Evolutionary conservation across 2,888 invertebrate genomes (phyloP).

Genomic region (Artemia sinica): DNA sequence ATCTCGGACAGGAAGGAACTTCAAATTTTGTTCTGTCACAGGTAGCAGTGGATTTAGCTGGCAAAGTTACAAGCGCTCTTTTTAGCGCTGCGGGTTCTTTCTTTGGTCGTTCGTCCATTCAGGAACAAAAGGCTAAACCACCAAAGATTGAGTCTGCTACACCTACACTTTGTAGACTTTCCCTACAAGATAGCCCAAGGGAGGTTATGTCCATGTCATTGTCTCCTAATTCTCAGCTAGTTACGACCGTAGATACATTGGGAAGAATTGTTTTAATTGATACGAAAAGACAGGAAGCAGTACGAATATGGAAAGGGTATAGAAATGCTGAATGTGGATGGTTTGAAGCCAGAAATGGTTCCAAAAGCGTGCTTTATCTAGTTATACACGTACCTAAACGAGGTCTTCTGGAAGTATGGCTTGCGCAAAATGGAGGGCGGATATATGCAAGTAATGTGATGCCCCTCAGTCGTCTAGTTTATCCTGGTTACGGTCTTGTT

Average conservation of each 20-base stretch:
- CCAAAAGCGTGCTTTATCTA: slow-evolving; percentile 54
- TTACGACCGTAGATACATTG: slow-evolving; percentile 63
- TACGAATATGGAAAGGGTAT: slow-evolving; percentile 82
- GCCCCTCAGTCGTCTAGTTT: not conserved
- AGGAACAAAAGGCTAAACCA: slow-evolving; percentile 30
- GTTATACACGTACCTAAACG: slow-evolving; percentile 82
- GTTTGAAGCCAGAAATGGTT: slow-evolving; percentile 57
- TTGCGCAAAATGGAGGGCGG: slow-evolving; percentile 70
- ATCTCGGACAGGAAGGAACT: slow-evolving; percentile 73
- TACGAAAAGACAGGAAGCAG: slow-evolving; percentile 52
- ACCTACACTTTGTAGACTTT: slow-evolving; percentile 53
- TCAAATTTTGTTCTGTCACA: slow-evolving; percentile 64
- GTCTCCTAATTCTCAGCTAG: slow-evolving; percentile 60
- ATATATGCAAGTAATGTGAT: slow-evolving; percentile 74
- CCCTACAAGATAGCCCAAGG: slow-evolving; percentile 58
- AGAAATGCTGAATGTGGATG: slow-evolving; percentile 89
- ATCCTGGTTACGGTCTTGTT: not conserved
- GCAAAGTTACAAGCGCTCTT: slow-evolving; percentile 49
- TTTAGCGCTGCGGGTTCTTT: slow-evolving; percentile 34
- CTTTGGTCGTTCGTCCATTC: slow-evolving; percentile 19
- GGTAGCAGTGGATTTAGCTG: slow-evolving; percentile 80
- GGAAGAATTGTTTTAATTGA: slow-evolving; percentile 77
- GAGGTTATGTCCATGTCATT: slow-evolving; percentile 54
- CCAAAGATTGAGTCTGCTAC: slow-evolving; percentile 44
- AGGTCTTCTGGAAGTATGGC: slow-evolving; percentile 82